Conservation (phyloP, 92 coral and sea anemone genomes). For the Epizoanthus rinbou region DNA sequence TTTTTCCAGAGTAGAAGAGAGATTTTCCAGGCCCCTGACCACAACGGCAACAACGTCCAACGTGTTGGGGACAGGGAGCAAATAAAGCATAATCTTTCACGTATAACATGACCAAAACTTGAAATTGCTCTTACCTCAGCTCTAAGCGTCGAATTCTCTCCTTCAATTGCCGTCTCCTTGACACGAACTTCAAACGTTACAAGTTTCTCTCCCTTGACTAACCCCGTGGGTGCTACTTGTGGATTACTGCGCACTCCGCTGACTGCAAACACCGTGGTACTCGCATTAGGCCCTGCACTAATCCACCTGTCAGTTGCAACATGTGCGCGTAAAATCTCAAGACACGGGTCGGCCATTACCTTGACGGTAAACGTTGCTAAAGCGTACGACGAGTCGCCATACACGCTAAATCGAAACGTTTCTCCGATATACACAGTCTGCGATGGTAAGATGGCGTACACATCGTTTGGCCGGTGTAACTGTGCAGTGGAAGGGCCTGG, state of each 20-base stretch:
- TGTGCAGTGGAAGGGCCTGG: slow-evolving; percentile 39
- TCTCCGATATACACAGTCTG: slow-evolving; percentile 48
- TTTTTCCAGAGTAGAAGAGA: background rate
- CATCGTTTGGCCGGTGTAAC: slow-evolving; percentile 49
- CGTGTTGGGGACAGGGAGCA: no score
- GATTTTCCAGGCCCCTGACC: background rate
- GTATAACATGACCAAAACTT: no score
- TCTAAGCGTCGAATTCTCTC: slow-evolving; percentile 40
- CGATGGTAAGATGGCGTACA: slow-evolving; percentile 52
- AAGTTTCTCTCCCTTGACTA: slow-evolving; percentile 48
- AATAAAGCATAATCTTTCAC: background rate
- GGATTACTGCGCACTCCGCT: slow-evolving; percentile 54
- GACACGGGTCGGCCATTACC: slow-evolving; percentile 41
- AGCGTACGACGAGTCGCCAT: slow-evolving; percentile 51
- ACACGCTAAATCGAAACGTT: slow-evolving; percentile 44
- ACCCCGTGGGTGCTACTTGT: slow-evolving; percentile 44
- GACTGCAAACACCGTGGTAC: slow-evolving; percentile 53
- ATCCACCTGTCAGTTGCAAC: slow-evolving; percentile 51
- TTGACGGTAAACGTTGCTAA: slow-evolving; percentile 47
- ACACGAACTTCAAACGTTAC: slow-evolving; percentile 56
- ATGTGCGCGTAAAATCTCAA: slow-evolving; percentile 27
- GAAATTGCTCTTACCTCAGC: slow-evolving; percentile 42
- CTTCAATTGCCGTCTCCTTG: slow-evolving; percentile 48
- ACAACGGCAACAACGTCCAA: no score
- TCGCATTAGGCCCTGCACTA: slow-evolving; percentile 45